These are phyloP conservation scores for Aldabrachelys gigantea DNA, from an alignment of 2,113 vertebrate species.

Conservation along the genomic window DNA sequence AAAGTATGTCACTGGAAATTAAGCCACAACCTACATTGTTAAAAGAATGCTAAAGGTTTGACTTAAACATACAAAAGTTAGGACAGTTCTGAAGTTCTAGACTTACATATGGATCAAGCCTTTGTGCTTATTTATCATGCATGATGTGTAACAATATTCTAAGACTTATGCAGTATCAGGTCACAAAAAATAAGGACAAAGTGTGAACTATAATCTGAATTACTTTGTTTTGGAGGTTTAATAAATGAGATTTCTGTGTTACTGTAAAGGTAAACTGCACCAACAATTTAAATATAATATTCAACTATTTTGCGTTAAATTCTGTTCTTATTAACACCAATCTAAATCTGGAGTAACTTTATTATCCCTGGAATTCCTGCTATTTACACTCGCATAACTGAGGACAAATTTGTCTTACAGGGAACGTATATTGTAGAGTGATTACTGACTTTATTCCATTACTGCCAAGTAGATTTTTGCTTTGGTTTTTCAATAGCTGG, in stretches of 20 bases:
- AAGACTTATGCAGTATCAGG: no score
- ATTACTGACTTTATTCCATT: rapidly evolving
- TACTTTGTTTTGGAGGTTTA: not conserved
- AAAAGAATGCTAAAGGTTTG: no score
- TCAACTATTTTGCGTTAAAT: not conserved
- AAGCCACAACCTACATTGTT: not conserved
- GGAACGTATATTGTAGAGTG: not conserved
- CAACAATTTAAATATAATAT: not conserved
- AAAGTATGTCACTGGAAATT: rapidly evolving
- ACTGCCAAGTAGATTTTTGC: not conserved
- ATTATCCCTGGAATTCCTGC: not conserved
- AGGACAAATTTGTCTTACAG: not conserved
- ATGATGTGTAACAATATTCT: no score
- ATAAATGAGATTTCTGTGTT: not conserved
- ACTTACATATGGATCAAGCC: no score
- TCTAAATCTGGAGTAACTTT: not conserved
- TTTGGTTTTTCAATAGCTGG: not conserved
- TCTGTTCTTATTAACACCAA: no score
- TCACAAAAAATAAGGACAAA: not conserved
- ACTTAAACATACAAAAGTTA: no score
- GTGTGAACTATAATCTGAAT: not conserved
- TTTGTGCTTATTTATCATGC: no score
- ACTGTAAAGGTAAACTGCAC: not conserved
- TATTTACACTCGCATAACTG: rapidly evolving
- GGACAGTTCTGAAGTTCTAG: no score